phyloP scores from a whole-genome alignment of 2,797 vertebrate genomes.

The Cyclopterus lumpus region DNA sequence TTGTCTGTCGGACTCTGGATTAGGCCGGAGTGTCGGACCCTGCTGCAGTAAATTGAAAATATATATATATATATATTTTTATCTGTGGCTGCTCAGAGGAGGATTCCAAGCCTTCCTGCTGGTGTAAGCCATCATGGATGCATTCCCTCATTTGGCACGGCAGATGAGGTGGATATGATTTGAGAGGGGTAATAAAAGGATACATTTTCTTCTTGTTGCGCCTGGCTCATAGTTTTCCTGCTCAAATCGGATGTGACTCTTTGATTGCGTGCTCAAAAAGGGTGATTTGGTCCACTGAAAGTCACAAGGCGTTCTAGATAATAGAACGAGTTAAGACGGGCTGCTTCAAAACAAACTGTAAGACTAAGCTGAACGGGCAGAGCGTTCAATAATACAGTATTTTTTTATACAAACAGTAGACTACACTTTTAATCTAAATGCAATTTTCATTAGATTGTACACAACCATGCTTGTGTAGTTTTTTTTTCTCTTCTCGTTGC shows the following conservation, averaged over 20 bases:
- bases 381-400: no score
- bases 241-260: constrained; percentile 8
- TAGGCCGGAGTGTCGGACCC: no score
- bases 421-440: neutral
- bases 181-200: neutral
- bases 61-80: no score
- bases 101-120: constrained; percentile 20
- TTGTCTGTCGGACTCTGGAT: no score
- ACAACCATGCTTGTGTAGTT: no score
- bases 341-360: neutral
- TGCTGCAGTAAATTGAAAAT: no score
- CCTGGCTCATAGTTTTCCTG: neutral
- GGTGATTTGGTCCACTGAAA: neutral
- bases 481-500: neutral
- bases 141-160: constrained; percentile 43
- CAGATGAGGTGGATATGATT: constrained; percentile 50
- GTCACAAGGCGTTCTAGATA: neutral
- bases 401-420: neutral
- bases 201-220: constrained; percentile 2
- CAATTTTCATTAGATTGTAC: neutral
- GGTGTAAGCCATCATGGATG: constrained; percentile 30
- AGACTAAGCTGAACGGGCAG: neutral
- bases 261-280: neutral
- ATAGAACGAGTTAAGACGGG: neutral
- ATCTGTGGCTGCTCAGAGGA: constrained; percentile 43